A percentile compares a stretch with the other conserved stretches of the same genome.
phyloP scores from a whole-genome alignment of 2,113 vertebrate genomes.

The Gopherus flavomarginatus region DNA sequence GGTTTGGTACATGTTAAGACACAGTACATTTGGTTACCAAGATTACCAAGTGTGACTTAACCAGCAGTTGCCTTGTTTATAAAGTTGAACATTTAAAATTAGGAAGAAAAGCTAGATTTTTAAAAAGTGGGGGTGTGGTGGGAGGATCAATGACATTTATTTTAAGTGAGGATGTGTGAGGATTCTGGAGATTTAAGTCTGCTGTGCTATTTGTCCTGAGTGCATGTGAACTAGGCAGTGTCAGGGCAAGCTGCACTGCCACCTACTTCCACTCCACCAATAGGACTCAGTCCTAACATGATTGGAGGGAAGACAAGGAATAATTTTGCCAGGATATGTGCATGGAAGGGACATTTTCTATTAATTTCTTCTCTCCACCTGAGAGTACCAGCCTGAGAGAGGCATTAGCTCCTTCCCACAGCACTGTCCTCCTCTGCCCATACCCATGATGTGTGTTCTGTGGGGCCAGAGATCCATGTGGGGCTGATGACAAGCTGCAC shows the following conservation, averaged over 20 bases:
- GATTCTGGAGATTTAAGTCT: background rate
- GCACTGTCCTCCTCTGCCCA: background rate
- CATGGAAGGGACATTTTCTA: background rate
- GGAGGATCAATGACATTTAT: background rate
- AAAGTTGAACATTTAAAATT: background rate
- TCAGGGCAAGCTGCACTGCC: background rate
- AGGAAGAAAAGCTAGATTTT: background rate
- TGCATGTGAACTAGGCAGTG: background rate
- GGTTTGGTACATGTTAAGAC: constrained; percentile 20
- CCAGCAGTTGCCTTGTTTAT: constrained; percentile 10
- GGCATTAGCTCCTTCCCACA: background rate
- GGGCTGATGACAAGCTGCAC: background rate
- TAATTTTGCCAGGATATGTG: background rate
- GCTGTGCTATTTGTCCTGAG: background rate
- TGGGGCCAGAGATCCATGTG: background rate
- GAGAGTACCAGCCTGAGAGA: background rate
- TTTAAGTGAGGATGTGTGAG: background rate
- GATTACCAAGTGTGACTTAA: background rate
- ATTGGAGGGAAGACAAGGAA: accelerated
- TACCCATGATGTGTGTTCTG: background rate
- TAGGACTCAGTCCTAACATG: accelerated
- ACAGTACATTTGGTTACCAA: constrained; percentile 19
- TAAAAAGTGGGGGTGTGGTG: background rate
- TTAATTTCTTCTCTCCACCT: background rate
- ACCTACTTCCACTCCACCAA: background rate